These are phyloP conservation scores for Enteromius afrohamiltoni DNA, from an alignment of 2,797 vertebrate species.

Conservation along the genomic window DNA sequence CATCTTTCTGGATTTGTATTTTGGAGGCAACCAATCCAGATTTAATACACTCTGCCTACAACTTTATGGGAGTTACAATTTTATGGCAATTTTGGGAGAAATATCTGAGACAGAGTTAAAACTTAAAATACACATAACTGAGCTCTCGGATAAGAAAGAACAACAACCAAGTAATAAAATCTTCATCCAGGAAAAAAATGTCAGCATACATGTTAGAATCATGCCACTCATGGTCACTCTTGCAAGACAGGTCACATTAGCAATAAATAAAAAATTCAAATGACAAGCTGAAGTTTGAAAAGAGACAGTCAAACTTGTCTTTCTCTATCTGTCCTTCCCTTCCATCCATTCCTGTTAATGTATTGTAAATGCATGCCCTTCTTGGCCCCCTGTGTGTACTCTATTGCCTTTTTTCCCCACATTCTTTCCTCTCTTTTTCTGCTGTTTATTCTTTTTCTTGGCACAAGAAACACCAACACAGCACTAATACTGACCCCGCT, in stretches of 20 bases:
- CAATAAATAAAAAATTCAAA: constrained; percentile 71
- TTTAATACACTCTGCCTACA: not conserved
- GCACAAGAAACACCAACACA: constrained; percentile 56
- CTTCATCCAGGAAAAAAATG: not conserved
- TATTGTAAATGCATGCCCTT: constrained; percentile 57
- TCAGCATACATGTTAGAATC: not conserved
- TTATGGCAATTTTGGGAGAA: not conserved
- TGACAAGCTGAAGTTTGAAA: constrained; percentile 51
- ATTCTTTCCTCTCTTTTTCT: constrained; percentile 38
- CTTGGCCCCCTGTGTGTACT: constrained; percentile 48
- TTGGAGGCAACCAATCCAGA: not conserved
- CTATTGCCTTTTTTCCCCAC: not conserved
- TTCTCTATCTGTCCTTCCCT: constrained; percentile 43
- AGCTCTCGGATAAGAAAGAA: not conserved
- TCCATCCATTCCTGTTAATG: constrained; percentile 52
- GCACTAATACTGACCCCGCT: constrained; percentile 61
- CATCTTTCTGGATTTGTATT: not conserved
- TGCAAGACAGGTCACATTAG: constrained; percentile 68
- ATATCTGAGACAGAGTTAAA: not conserved
- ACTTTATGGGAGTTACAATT: not conserved
- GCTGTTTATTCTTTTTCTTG: constrained; percentile 53
- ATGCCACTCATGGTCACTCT: constrained; percentile 61
- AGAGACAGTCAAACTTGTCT: constrained; percentile 62
- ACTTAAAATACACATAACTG: not conserved
- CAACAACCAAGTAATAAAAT: not conserved